Conservation (phyloP, 2,797 vertebrate genomes). For the Propithecus perrieri region DNA sequence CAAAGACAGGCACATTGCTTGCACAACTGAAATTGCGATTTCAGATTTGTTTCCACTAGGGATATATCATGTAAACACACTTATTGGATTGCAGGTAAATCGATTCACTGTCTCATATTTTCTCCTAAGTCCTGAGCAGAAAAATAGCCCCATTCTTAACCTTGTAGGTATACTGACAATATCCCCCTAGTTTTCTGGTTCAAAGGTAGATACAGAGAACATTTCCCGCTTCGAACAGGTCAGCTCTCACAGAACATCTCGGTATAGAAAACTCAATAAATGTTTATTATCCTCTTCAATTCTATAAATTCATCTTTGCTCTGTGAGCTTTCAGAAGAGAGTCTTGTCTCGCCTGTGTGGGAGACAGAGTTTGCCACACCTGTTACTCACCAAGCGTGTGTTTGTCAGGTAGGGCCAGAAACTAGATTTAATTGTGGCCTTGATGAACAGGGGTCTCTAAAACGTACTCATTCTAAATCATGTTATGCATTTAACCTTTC, state of each 20-base stretch:
- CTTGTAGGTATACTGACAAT: background rate
- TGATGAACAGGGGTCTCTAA: background rate
- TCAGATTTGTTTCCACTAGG: background rate
- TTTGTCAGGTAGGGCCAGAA: background rate
- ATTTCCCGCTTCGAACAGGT: no score
- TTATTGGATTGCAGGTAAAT: background rate
- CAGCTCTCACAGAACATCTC: background rate
- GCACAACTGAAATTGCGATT: background rate
- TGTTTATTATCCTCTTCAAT: background rate
- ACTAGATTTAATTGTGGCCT: background rate
- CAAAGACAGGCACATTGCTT: background rate
- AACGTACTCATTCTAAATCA: background rate
- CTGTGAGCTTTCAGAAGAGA: background rate
- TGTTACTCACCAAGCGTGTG: background rate
- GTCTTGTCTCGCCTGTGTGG: background rate
- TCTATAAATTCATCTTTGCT: background rate
- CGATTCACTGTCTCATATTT: background rate
- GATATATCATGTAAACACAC: background rate
- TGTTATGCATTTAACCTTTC: background rate
- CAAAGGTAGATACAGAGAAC: background rate
- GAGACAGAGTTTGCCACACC: background rate
- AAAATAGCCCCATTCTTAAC: background rate
- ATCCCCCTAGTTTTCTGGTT: background rate
- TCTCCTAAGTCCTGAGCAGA: background rate
- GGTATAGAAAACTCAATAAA: background rate